A percentile compares a stretch with the other conserved stretches of the same genome.
These are phyloP conservation scores for Heliothis subflexa DNA, from an alignment of 1,140 invertebrate genomes.

Conservation along the genomic window DNA sequence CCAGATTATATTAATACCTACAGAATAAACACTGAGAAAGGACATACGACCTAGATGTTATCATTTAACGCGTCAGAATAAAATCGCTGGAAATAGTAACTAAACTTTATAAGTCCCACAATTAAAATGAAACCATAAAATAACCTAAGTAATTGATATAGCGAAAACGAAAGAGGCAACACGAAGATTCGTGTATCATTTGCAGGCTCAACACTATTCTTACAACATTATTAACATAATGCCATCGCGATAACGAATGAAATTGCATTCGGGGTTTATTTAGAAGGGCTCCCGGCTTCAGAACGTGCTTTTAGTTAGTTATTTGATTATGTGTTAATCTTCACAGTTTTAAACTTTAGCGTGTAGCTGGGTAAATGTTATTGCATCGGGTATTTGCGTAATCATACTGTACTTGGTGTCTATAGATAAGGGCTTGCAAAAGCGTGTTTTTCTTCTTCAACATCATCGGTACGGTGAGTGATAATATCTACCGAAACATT, in stretches of 20 bases:
- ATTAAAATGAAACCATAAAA: not conserved
- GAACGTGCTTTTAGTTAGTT: constrained; percentile 2
- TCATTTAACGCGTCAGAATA: no score
- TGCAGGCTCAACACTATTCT: constrained; percentile 14
- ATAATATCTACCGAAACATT: no score
- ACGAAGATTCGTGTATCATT: constrained; percentile 40
- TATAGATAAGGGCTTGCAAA: no score
- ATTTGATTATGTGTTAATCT: constrained; percentile 21
- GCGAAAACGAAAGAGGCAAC: constrained; percentile 25
- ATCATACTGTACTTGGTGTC: no score
- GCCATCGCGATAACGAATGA: constrained; percentile 34
- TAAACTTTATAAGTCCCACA: not conserved
- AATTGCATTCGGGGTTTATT: constrained; percentile 41
- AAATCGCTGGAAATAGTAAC: not conserved
- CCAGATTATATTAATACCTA: no score
- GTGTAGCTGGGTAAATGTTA: no score
- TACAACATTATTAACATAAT: constrained; percentile 42
- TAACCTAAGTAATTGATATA: constrained; percentile 12
- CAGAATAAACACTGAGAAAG: no score
- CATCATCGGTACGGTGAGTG: no score
- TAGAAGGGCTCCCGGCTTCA: constrained; percentile 27
- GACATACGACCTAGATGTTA: no score
- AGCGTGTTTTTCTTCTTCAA: no score
- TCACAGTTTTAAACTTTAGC: constrained; percentile 13
- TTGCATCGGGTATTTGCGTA: no score